phyloP scores from a whole-genome alignment of 1,140 invertebrate species.

The Sycophila sp. region DNA sequence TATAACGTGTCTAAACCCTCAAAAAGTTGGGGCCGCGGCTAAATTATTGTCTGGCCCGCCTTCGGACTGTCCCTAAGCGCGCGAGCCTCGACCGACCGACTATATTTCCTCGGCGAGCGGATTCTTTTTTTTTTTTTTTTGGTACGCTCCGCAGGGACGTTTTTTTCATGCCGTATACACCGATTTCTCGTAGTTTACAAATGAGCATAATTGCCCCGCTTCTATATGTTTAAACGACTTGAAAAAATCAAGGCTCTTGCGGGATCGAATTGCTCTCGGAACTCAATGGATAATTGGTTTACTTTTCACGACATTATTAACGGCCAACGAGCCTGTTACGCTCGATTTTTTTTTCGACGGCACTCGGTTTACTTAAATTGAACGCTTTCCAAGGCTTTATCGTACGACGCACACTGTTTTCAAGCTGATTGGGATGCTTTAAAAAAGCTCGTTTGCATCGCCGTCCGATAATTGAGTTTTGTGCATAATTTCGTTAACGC shows the following conservation, averaged over 20 bases:
- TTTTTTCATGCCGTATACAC: slow-evolving; percentile 40
- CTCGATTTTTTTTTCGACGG: no score
- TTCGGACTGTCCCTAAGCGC: slow-evolving; percentile 11
- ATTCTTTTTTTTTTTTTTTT: slow-evolving; percentile 17
- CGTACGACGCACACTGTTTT: no score
- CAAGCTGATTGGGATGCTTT: no score
- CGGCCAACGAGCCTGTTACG: no score
- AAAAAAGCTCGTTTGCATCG: no score
- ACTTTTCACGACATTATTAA: no score
- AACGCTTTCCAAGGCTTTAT: no score
- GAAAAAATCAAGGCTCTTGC: neutral
- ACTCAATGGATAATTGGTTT: no score
- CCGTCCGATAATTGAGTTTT: no score
- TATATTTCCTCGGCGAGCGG: slow-evolving; percentile 45
- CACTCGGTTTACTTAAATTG: no score
- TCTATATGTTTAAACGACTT: neutral
- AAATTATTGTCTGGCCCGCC: slow-evolving; percentile 42
- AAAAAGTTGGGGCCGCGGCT: slow-evolving; percentile 30
- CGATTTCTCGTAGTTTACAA: slow-evolving; percentile 46
- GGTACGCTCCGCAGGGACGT: slow-evolving; percentile 41
- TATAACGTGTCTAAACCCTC: slow-evolving; percentile 54
- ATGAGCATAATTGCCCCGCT: neutral
- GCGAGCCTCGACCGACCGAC: slow-evolving; percentile 28
- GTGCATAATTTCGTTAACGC: no score
- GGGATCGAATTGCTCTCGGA: no score